Conservation (phyloP, 2,797 vertebrate species). For the Thamnophis elegans region DNA sequence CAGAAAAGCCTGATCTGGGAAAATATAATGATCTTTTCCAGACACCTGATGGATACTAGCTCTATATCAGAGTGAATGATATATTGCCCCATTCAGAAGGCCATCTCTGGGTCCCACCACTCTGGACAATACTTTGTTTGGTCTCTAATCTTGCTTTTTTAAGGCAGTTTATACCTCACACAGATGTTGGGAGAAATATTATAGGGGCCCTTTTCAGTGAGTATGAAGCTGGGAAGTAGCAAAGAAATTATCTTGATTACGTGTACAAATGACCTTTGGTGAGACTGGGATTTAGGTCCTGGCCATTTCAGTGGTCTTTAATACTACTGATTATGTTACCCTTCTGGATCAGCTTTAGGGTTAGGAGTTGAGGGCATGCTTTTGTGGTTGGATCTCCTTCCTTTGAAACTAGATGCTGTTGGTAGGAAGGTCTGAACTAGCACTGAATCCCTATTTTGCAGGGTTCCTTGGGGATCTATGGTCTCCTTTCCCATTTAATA, state of each 20-base stretch:
- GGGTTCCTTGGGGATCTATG: neutral
- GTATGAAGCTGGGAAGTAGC: neutral
- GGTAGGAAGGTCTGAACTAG: neutral
- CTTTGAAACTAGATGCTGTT: neutral
- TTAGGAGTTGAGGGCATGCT: neutral
- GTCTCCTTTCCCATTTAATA: neutral
- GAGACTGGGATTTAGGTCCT: neutral
- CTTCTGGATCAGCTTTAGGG: neutral
- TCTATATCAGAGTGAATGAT: neutral
- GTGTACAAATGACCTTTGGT: neutral
- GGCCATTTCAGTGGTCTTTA: neutral
- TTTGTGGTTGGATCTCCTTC: neutral
- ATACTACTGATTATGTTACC: neutral
- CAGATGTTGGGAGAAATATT: neutral
- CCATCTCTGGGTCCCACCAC: neutral
- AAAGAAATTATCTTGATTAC: neutral
- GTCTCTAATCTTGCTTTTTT: neutral
- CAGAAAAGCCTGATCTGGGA: neutral
- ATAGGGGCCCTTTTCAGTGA: neutral
- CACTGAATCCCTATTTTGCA: neutral
- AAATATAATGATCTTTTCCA: neutral
- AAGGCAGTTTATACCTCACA: neutral
- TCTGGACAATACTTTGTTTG: neutral
- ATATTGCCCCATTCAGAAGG: neutral
- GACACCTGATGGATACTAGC: neutral